Percentiles rank a stretch among this genome's conserved stretches.
Conservation (phyloP, 1,140 invertebrate genomes). For the Microplitis demolitor region DNA sequence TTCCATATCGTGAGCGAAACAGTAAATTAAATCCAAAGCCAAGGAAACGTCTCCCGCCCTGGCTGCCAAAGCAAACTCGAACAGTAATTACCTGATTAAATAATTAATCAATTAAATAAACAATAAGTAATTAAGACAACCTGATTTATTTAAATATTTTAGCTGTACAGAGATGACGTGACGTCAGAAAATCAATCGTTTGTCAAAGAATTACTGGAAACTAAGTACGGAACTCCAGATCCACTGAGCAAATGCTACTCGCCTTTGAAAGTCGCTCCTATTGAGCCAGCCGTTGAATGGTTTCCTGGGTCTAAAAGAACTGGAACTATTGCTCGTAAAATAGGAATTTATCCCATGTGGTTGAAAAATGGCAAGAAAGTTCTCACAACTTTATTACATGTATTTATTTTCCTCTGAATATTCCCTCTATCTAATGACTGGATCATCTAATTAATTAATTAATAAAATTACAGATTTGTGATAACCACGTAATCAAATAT, state of each 20-base stretch:
- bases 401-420: constrained; percentile 49
- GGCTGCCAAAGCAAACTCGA: constrained; percentile 63
- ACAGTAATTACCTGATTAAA: constrained; percentile 46
- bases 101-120: constrained; percentile 1
- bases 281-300: constrained; percentile 69
- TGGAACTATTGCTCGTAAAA: constrained; percentile 90
- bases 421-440: neutral
- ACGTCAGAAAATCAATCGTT: constrained; percentile 83
- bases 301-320: constrained; percentile 67
- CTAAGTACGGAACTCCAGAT: constrained; percentile 65
- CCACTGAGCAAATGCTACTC: constrained; percentile 49
- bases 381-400: constrained; percentile 83
- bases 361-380: constrained; percentile 81
- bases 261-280: constrained; percentile 63
- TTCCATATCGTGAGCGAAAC: constrained; percentile 24
- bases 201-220: constrained; percentile 76
- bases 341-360: constrained; percentile 94
- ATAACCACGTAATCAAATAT: constrained; percentile 96
- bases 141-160: neutral
- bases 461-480: constrained; percentile 72
- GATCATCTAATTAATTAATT: too few species aligned
- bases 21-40: constrained; percentile 38
- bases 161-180: constrained; percentile 73
- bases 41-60: constrained; percentile 63
- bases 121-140: constrained; percentile 8